Evolutionary conservation across 2,888 invertebrate genomes (phyloP), one percentile per base, ranked within the genome.

Genomic region (Flexamia atlantica): DNA sequence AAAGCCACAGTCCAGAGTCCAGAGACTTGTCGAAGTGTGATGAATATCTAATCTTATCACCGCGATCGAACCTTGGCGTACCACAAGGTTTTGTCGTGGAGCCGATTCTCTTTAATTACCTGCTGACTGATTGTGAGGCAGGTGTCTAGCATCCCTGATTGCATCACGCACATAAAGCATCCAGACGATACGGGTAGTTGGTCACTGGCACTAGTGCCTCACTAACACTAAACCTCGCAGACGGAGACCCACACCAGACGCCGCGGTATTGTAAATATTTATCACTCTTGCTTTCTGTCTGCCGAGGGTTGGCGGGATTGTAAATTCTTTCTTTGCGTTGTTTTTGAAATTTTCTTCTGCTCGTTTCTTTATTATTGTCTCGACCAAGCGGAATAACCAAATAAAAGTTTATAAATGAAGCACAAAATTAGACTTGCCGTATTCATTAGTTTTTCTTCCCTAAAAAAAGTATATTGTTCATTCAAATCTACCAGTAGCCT

Each of bases 131-230:
- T 76, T 46, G 76, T 46, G 46, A 42, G 76, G 76, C 76, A 76
- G 76, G 76, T 76, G 76, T 76, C 76, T n/a, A 5, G 28, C 68
- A 30, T 5, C 30, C 40, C 76, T 28, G 76, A 76, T 76, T 76
- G 46, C 76, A 76, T 76, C 76, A 76, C 46, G 46, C 20, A 28
- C 76, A 76, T 76, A 76, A 76, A 76, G 50, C 76, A 76, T 76
- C 76, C 76, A 76, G 76, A 76, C 76, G 23, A 76, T 76, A 76
- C 76, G 76, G 76, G 76, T 42, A 76, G 76, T 76, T 76, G 46
- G 76, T 76, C 76, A 50, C 50, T 50, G 46, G 50, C 76, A 46
- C 76, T n/a, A n/a, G n/a, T 28, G 36, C 42, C 76, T 40, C 76
- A 76, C 76, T 50, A 42, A 42, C 28, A 23, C 28, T 36, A 42